These are phyloP conservation scores for Epizoanthus ramosus DNA, from an alignment of 92 coral and sea anemone genomes.

Conservation along the genomic window DNA sequence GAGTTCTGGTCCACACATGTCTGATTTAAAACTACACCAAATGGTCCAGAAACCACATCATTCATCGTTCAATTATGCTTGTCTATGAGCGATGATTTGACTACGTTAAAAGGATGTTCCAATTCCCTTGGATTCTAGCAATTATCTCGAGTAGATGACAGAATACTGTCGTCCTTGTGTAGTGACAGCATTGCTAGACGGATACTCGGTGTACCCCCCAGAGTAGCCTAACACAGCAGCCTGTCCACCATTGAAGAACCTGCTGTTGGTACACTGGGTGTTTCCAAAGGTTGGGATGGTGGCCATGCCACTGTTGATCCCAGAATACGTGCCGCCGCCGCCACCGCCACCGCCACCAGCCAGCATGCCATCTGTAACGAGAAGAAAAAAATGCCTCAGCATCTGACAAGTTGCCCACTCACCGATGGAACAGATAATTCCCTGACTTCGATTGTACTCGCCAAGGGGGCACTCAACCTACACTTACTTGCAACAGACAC, in stretches of 20 bases:
- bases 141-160: constrained; percentile 42
- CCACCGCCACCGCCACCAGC: background rate
- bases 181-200: constrained; percentile 35
- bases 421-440: too few relatives aligned
- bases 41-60: background rate
- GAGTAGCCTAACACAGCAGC: constrained; percentile 37
- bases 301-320: constrained; percentile 37
- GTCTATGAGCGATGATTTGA: background rate
- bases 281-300: constrained; percentile 41
- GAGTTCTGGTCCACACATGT: too few relatives aligned
- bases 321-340: background rate
- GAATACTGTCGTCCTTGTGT: constrained; percentile 34
- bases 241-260: constrained; percentile 36
- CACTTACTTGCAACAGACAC: constrained; percentile 36
- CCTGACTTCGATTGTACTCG: too few relatives aligned
- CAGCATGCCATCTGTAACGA: constrained; percentile 20
- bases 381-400: background rate
- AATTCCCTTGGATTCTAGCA: background rate
- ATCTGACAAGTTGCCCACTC: too few relatives aligned
- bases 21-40: background rate
- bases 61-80: background rate
- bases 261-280: constrained; percentile 38
- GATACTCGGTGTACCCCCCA: constrained; percentile 44
- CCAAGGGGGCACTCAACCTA: background rate
- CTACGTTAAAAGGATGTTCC: background rate